These are phyloP conservation scores for Argynnis bischoffii DNA, from an alignment of 2,888 invertebrate genomes.

Conservation along the genomic window DNA sequence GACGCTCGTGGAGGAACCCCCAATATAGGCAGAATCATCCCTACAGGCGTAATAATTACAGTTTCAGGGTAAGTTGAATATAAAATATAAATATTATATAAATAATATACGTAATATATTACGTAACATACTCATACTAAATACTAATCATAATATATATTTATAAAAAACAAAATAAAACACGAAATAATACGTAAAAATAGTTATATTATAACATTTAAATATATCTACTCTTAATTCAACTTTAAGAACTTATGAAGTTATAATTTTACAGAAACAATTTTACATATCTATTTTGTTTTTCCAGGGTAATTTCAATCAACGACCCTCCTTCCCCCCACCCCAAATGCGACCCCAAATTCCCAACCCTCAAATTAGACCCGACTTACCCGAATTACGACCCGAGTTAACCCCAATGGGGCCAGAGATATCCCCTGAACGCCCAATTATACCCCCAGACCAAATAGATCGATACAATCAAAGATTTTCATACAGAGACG, in stretches of 20 bases:
- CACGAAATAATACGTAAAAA: too few relatives aligned
- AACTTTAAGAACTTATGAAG: too few relatives aligned
- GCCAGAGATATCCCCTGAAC: constrained; percentile 33
- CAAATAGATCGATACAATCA: constrained; percentile 28
- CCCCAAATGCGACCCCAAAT: constrained; percentile 43
- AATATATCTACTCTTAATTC: too few relatives aligned
- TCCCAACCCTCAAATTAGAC: constrained; percentile 27
- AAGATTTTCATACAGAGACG: constrained; percentile 48
- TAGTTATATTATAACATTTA: too few relatives aligned
- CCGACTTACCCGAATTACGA: constrained; percentile 26
- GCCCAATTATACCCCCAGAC: constrained; percentile 35
- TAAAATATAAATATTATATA: neutral
- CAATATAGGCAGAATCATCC: constrained; percentile 53
- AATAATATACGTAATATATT: too few relatives aligned
- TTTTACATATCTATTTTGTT: neutral
- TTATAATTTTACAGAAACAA: too few relatives aligned
- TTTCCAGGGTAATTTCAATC: constrained; percentile 64
- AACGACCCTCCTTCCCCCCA: constrained; percentile 59
- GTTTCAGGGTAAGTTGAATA: constrained; percentile 43
- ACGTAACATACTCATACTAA: too few relatives aligned
- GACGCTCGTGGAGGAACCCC: constrained; percentile 61
- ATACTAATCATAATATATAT: too few relatives aligned
- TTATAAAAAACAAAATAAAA: too few relatives aligned
- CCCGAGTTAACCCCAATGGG: constrained; percentile 36
- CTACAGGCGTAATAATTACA: constrained; percentile 55